phyloP scores from a whole-genome alignment of 2,113 vertebrate genomes.

The Donacobius atricapilla region DNA sequence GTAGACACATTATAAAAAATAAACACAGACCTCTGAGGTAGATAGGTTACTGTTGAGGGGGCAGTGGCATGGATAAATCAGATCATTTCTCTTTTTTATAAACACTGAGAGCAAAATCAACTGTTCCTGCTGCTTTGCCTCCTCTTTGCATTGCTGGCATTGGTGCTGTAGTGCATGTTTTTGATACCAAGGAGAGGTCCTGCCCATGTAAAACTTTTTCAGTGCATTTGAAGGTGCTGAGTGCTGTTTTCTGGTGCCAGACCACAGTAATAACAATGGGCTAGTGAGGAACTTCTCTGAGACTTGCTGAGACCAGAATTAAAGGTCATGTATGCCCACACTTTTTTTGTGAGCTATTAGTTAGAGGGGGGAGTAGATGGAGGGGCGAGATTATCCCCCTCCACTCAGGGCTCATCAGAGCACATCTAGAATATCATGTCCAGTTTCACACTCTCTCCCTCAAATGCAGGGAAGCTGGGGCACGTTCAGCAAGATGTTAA shows the following conservation, averaged over 20 bases:
- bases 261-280: not conserved
- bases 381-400: not conserved
- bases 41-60: not conserved
- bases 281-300: not conserved
- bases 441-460: not conserved
- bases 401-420: not conserved
- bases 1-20: slow-evolving; percentile 22
- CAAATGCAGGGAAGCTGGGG: not conserved
- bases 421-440: not conserved
- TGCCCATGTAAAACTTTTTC: not conserved
- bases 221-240: not conserved
- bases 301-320: not conserved
- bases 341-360: not conserved
- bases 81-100: not conserved
- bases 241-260: not conserved
- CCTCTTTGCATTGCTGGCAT: rapidly evolving
- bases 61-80: not conserved
- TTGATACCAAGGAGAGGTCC: not conserved
- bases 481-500: not conserved
- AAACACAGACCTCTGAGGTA: not conserved
- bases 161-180: not conserved
- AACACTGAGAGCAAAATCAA: not conserved
- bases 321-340: not conserved
- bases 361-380: not conserved
- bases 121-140: not conserved